Percentiles rank a stretch among this genome's conserved stretches.
Evolutionary conservation across 2,797 vertebrate genomes (phyloP).

Genomic region (Capromys pilorides): DNA sequence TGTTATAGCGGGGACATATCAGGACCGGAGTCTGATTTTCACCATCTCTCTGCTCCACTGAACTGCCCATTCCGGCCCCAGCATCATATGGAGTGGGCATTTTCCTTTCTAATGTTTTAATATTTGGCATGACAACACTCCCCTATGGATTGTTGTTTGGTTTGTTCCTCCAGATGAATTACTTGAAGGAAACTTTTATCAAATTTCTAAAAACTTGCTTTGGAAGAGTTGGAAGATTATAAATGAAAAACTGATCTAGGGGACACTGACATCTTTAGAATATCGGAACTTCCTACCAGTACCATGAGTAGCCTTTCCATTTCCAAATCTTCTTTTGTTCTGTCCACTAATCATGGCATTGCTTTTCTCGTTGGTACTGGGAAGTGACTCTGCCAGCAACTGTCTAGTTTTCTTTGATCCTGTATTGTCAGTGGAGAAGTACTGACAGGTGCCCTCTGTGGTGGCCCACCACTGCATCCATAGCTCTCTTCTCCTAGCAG

Average conservation of each 20-base stretch:
- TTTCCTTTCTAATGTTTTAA: not conserved
- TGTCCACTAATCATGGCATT: no score
- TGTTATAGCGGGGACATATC: not conserved
- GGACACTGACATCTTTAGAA: not conserved
- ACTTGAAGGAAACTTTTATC: not conserved
- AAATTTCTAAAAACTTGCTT: not conserved
- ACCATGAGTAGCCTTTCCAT: not conserved
- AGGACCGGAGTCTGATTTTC: not conserved
- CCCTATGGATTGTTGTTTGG: not conserved
- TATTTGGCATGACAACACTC: not conserved
- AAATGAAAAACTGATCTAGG: not conserved
- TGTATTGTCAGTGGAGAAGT: not conserved
- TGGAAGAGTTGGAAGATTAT: not conserved
- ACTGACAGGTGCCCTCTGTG: no score
- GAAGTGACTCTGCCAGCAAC: not conserved
- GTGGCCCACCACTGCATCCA: not conserved
- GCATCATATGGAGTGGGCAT: not conserved
- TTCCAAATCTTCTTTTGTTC: not conserved
- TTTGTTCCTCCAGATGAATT: not conserved
- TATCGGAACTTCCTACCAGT: not conserved
- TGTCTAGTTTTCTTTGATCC: not conserved
- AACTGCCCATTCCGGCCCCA: not conserved
- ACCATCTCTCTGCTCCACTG: not conserved
- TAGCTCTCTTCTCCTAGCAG: no score
- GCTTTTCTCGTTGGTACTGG: not conserved